Base-by-base conservation (phyloP, 2,113 vertebrate genomes). In the Herpailurus yagouaroundi region DNA sequence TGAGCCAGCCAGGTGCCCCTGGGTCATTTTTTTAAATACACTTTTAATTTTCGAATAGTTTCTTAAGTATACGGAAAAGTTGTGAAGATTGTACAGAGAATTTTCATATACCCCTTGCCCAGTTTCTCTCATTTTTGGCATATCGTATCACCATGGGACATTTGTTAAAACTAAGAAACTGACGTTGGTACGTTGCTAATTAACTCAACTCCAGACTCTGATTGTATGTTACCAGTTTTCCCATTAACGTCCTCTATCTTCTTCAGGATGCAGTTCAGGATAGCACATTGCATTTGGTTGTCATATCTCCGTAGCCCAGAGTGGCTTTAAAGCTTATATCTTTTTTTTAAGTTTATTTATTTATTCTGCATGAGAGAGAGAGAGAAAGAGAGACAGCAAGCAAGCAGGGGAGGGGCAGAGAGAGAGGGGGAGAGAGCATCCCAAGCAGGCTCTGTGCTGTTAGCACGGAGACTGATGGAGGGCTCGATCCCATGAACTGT, bases 91-190 rank as follows among this genome's bases (percentile, higher is more conserved):
- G 18, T 27, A 9, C 4, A 19, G 87, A 69, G 18, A 64, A 41
- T 76, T 83, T 52, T 18, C 33, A 4, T 36, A 41, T 2, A 6
- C 3, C 1, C 0, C 3, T 74, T 11, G 41, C 52, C 15, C 33
- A 27, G 5, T 69, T n/a, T 52, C 33, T 33, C 48, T 88, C 27
- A 23, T 38, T 73, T 93, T 73, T 85, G 60, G 84, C 55, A 36
- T 95, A 12, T 81, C 76, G 15, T 10, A 1, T 87, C 41, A n/a
- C 31, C 64, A 0, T 31, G 48, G 66, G 57, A 10, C 33, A 31
- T 91, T 96, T 89, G 48, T 95, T 9, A 89, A 83, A 76, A 63
- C 41, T 45, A 12, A 95, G 91, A 77, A 33, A 60, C 23, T 21
- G 74, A 66, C 7, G 2, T 45, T 10, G 50, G 45, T 64, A 45